Conservation (phyloP, 2,888 invertebrate genomes). For the Dryocosmus kuriphilus region DNA sequence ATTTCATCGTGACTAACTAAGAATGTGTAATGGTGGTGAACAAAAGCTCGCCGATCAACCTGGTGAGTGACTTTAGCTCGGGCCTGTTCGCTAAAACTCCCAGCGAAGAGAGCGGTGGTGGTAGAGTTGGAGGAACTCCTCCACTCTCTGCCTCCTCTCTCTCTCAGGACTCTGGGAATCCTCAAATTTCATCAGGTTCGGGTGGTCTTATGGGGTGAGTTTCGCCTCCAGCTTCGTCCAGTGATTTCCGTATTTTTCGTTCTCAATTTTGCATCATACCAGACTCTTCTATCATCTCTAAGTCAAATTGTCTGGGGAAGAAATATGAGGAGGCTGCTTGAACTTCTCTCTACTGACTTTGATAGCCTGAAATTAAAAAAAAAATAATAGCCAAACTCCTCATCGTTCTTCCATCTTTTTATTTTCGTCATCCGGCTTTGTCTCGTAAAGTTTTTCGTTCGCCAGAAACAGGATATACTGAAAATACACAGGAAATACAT, state of each 20-base stretch:
- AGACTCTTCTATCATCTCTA: slow-evolving; percentile 41
- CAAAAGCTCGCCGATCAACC: slow-evolving; percentile 92
- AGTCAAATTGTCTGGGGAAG: not conserved
- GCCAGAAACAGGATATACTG: slow-evolving; percentile 11
- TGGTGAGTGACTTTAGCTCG: slow-evolving; percentile 96
- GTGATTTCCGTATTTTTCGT: slow-evolving; percentile 56
- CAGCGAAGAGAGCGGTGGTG: slow-evolving; percentile 90
- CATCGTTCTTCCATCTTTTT: slow-evolving; percentile 39
- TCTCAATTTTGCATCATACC: slow-evolving; percentile 58
- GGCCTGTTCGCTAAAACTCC: slow-evolving; percentile 96
- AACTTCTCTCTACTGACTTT: no score
- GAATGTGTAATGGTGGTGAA: slow-evolving; percentile 73
- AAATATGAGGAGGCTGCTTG: slow-evolving; percentile 25
- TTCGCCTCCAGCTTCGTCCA: slow-evolving; percentile 65
- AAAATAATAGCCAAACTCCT: not conserved
- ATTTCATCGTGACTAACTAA: slow-evolving; percentile 62
- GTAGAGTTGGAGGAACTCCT: slow-evolving; percentile 81
- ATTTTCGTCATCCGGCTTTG: slow-evolving; percentile 36
- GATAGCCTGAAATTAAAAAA: no score
- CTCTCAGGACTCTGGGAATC: slow-evolving; percentile 75
- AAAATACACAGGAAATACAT: slow-evolving; percentile 10
- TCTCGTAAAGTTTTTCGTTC: slow-evolving; percentile 32
- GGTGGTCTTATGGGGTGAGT: slow-evolving; percentile 76
- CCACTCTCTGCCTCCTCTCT: slow-evolving; percentile 81
- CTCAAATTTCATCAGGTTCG: slow-evolving; percentile 75